Conservation (phyloP, 2,797 vertebrate genomes). For the Clarias platycephalus region DNA sequence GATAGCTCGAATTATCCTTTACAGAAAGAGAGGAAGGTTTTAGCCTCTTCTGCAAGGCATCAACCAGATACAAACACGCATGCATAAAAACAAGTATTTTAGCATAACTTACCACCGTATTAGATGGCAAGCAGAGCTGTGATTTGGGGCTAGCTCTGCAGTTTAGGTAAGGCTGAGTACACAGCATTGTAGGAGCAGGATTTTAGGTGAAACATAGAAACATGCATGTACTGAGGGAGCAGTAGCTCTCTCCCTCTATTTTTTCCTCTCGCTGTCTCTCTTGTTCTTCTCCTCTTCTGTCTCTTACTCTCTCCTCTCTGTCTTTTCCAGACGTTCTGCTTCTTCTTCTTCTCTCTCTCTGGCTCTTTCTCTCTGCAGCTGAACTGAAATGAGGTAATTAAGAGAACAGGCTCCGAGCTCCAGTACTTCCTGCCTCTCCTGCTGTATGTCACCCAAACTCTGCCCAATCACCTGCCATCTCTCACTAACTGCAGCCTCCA, state of each 20-base stretch:
- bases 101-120: constrained; percentile 68
- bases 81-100: constrained; percentile 4
- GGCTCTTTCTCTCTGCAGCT: constrained; percentile 44
- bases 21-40: constrained; percentile 33
- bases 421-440: constrained; percentile 63
- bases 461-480: constrained; percentile 68
- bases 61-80: constrained; percentile 19
- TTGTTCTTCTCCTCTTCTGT: constrained; percentile 42
- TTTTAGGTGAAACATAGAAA: constrained; percentile 64
- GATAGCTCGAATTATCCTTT: constrained; percentile 29
- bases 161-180: constrained; percentile 68
- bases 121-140: constrained; percentile 60
- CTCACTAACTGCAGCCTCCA: constrained; percentile 46
- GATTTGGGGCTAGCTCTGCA: constrained; percentile 67
- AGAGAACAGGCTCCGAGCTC: constrained; percentile 62
- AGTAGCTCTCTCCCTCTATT: constrained; percentile 33
- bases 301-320: constrained; percentile 39
- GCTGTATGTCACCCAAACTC: constrained; percentile 60
- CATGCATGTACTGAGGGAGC: constrained; percentile 52
- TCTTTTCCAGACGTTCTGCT: constrained; percentile 26
- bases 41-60: constrained; percentile 13
- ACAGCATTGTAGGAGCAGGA: constrained; percentile 69
- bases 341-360: constrained; percentile 43
- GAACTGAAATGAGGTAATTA: constrained; percentile 68
- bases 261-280: constrained; percentile 33